A percentile compares a stretch with the other conserved stretches of the same genome.
Evolutionary conservation across 2,113 vertebrate genomes (phyloP).

Genomic region (Antechinus flavipes): DNA sequence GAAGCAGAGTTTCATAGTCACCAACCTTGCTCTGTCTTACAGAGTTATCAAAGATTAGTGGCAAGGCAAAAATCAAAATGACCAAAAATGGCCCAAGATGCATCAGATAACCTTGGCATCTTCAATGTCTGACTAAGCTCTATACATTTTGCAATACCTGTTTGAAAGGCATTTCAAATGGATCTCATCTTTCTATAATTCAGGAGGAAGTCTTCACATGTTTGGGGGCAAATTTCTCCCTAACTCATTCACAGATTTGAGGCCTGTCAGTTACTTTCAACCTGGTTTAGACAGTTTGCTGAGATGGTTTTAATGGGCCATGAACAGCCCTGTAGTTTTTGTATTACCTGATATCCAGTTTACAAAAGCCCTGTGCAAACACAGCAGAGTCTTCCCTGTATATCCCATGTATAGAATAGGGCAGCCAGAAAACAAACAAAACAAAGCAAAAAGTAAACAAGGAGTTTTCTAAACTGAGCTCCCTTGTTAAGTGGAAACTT

Average conservation of each 20-base stretch:
- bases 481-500: no score
- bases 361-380: neutral
- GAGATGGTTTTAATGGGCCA: neutral
- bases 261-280: no score
- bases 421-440: neutral
- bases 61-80: neutral
- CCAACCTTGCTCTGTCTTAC: neutral
- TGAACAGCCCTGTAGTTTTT: neutral
- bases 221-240: no score
- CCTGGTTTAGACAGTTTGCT: neutral
- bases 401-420: neutral
- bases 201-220: no score
- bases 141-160: neutral
- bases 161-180: neutral
- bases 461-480: no score
- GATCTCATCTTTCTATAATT: no score
- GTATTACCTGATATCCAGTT: no score
- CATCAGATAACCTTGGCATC: neutral
- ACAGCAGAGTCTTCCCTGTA: neutral
- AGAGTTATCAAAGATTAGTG: neutral
- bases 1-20: neutral
- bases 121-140: neutral
- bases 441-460: no score
- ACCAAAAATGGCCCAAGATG: neutral
- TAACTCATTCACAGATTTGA: neutral